Evolutionary conservation across 2,113 vertebrate species (phyloP).

Genomic region (Sebastes schlegelii): DNA sequence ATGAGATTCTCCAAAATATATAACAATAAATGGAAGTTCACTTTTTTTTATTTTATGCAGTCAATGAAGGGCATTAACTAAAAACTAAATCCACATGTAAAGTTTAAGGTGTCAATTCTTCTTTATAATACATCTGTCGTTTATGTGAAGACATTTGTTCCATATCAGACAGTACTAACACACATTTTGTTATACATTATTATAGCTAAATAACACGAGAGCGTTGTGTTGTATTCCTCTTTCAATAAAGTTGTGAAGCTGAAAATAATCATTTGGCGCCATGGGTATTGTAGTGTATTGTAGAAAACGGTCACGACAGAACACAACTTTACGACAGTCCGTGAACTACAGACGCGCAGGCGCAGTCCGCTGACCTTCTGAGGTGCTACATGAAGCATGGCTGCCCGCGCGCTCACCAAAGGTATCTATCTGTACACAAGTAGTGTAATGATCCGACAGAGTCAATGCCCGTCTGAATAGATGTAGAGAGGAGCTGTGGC

Average conservation of each 20-base stretch:
- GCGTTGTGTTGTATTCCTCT: neutral
- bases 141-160: neutral
- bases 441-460: accelerated
- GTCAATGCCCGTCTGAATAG: accelerated
- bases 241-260: constrained; percentile 63
- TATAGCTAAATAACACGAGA: neutral
- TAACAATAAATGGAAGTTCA: neutral
- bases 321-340: constrained; percentile 8
- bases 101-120: neutral
- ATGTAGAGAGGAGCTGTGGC: neutral
- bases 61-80: neutral
- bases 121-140: neutral
- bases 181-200: neutral
- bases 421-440: constrained; percentile 65
- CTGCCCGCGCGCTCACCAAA: constrained; percentile 69
- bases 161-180: neutral
- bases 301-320: neutral
- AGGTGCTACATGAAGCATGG: constrained; percentile 74
- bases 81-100: neutral
- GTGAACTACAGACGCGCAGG: constrained; percentile 53
- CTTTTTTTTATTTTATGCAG: neutral
- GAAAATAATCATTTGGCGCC: neutral
- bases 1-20: neutral
- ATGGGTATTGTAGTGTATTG: constrained; percentile 53
- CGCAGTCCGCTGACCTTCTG: constrained; percentile 68